These are phyloP conservation scores for Nyctibius grandis DNA, from an alignment of 2,797 vertebrate species.

Conservation along the genomic window DNA sequence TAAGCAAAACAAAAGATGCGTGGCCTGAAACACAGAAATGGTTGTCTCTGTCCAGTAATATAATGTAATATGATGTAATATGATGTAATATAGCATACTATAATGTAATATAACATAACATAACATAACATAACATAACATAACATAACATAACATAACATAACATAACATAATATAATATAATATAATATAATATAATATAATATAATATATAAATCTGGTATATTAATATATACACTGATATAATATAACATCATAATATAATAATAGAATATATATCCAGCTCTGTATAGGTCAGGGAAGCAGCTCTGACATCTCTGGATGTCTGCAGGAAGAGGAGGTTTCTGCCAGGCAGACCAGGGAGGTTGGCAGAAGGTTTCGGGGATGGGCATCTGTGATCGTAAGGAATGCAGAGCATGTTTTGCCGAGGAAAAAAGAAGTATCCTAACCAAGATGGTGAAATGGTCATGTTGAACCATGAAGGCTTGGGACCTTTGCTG, in stretches of 20 bases:
- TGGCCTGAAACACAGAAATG: background rate
- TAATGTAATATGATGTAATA: no score
- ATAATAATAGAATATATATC: no score
- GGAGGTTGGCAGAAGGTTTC: background rate
- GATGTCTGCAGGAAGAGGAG: background rate
- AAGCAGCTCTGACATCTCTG: background rate
- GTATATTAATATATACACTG: background rate
- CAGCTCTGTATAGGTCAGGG: background rate
- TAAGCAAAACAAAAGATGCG: background rate
- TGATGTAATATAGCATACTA: no score
- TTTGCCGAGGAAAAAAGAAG: background rate
- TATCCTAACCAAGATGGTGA: background rate
- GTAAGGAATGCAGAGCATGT: fast-evolving
- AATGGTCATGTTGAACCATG: fast-evolving
- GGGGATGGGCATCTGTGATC: fast-evolving
- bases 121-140: no score
- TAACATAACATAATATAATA: background rate
- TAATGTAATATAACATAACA: background rate
- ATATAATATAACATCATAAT: background rate
- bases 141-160: no score
- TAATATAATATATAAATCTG: background rate
- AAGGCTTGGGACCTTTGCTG: background rate
- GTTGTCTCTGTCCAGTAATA: no score
- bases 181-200: no score
- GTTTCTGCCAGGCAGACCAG: background rate